Evolutionary conservation across 1,140 invertebrate species (phyloP).

Genomic region (Drosophila biarmipes): DNA sequence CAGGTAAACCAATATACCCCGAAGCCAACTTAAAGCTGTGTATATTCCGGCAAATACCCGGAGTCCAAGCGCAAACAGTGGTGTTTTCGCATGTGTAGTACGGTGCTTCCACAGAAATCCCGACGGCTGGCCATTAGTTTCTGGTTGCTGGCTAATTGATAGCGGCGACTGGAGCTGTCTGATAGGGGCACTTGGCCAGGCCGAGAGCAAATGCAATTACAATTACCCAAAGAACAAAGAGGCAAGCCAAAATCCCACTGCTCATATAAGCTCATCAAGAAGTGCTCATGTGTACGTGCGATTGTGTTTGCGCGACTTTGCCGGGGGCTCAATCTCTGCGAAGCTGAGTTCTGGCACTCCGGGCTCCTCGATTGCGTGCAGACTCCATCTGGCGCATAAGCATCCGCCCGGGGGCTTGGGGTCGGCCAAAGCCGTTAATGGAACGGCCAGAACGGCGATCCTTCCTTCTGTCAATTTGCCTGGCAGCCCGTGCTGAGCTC

Average conservation of each 20-base stretch:
- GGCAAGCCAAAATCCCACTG: conserved; percentile 46
- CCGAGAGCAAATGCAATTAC: conserved; percentile 64
- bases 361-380: conserved; percentile 19
- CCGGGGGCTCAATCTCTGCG: neutral
- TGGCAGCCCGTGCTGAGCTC: neutral
- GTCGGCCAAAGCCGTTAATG: conserved; percentile 35
- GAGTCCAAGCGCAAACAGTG: neutral
- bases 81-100: neutral
- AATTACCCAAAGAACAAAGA: conserved; percentile 65
- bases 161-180: conserved; percentile 8
- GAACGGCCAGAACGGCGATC: conserved; percentile 22
- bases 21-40: neutral
- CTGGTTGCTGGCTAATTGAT: conserved; percentile 34
- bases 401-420: conserved; percentile 24
- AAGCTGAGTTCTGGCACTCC: neutral
- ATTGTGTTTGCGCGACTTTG: neutral
- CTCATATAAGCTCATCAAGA: conserved; percentile 61
- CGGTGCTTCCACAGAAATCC: conserved; percentile 1
- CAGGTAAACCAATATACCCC: conserved; percentile 13
- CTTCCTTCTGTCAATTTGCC: conserved; percentile 31
- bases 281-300: conserved; percentile 38
- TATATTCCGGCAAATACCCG: conserved; percentile 4
- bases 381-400: conserved; percentile 44
- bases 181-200: conserved; percentile 39
- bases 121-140: conserved; percentile 5